Percentiles rank a stretch among this genome's conserved stretches.
Conservation (phyloP, 2,113 vertebrate species). For the Leptobrachium ailaonicum region DNA sequence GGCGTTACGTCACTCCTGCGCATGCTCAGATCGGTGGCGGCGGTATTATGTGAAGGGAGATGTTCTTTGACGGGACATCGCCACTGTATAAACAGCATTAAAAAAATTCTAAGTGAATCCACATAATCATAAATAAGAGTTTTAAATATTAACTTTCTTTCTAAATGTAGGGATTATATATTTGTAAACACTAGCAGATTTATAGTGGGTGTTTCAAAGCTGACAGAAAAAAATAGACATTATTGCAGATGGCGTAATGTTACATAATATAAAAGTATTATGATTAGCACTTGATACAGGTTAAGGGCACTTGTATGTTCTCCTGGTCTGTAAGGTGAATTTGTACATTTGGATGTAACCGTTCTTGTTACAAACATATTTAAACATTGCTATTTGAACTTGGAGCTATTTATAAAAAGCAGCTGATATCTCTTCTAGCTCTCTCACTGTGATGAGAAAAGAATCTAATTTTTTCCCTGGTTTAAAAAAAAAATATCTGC, state of each 20-base stretch:
- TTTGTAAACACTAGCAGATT: conserved; percentile 34
- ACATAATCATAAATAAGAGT: too few relatives aligned
- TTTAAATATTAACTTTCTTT: too few relatives aligned
- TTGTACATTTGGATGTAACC: background rate
- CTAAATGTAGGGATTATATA: background rate
- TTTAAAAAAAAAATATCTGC: conserved; percentile 29
- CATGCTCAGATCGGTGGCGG: too few relatives aligned
- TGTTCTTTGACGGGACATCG: too few relatives aligned
- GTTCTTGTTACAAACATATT: background rate
- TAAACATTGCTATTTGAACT: background rate
- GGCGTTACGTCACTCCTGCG: too few relatives aligned
- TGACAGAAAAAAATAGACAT: conserved; percentile 12
- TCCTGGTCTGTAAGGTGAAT: background rate
- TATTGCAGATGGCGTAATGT: conserved; percentile 26
- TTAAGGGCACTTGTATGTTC: background rate
- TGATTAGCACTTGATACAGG: background rate
- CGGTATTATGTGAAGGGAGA: too few relatives aligned
- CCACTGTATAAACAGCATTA: too few relatives aligned
- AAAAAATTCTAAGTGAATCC: too few relatives aligned
- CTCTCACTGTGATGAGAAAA: conserved; percentile 28
- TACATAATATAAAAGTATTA: conserved; percentile 24
- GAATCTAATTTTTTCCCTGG: conserved; percentile 6
- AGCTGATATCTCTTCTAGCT: conserved; percentile 18
- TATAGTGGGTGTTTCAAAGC: conserved; percentile 32
- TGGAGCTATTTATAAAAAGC: conserved; percentile 28